Evolutionary conservation across 2,888 invertebrate genomes (phyloP).

Genomic region (Platerodrilus igneus): DNA sequence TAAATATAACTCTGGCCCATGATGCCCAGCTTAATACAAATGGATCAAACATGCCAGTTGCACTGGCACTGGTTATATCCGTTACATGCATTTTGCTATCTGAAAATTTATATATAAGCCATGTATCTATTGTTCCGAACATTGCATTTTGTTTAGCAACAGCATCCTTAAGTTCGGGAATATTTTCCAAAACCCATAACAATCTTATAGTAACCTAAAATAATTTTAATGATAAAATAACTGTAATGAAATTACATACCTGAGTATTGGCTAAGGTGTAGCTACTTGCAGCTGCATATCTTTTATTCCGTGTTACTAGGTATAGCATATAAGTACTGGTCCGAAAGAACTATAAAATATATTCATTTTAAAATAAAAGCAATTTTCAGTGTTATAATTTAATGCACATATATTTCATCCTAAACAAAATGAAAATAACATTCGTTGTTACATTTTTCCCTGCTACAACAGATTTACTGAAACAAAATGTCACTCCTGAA

Average conservation of each 20-base stretch:
- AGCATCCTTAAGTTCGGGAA: constrained; percentile 63
- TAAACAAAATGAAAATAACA: too few relatives aligned
- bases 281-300: constrained; percentile 81
- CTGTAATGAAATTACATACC: constrained; percentile 51
- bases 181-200: constrained; percentile 72
- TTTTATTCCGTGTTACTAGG: constrained; percentile 69
- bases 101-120: constrained; percentile 82
- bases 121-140: constrained; percentile 89
- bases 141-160: constrained; percentile 60
- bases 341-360: constrained; percentile 55
- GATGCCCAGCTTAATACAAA: constrained; percentile 82
- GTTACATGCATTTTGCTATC: constrained; percentile 64
- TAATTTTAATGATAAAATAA: constrained; percentile 3
- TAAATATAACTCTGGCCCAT: constrained; percentile 62
- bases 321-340: constrained; percentile 66
- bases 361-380: constrained; percentile 2
- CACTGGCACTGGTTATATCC: constrained; percentile 87
- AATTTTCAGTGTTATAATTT: too few relatives aligned
- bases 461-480: too few relatives aligned
- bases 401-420: too few relatives aligned
- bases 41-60: constrained; percentile 91
- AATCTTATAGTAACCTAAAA: constrained; percentile 70
- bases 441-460: too few relatives aligned
- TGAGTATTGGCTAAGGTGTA: constrained; percentile 81
- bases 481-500: too few relatives aligned